Percentiles rank a stretch among this genome's conserved stretches.
phyloP scores from a whole-genome alignment of 2,797 vertebrate genomes.

The Pteropus rufus region DNA sequence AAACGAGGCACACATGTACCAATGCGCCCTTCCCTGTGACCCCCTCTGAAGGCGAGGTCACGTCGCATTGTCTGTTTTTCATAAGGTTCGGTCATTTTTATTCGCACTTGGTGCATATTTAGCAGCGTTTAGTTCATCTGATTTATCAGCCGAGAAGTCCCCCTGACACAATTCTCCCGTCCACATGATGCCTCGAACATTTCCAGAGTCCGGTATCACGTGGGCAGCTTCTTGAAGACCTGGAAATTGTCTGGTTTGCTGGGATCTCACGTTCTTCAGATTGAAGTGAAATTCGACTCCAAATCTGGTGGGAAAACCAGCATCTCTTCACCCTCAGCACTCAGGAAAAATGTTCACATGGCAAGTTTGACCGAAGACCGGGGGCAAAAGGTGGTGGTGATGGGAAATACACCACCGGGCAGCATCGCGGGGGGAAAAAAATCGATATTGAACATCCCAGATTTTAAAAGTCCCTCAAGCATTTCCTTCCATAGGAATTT shows the following conservation, averaged over 20 bases:
- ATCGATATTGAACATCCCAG: not conserved
- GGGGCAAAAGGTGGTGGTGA: not conserved
- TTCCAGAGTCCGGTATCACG: rapidly evolving
- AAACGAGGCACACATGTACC: not conserved
- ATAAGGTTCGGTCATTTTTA: not conserved
- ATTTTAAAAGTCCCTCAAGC: not conserved
- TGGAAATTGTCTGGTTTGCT: not conserved
- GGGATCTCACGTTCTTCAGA: not conserved
- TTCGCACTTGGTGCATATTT: not conserved
- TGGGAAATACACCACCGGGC: not conserved
- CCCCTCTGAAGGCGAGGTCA: not conserved
- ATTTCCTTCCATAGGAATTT: not conserved
- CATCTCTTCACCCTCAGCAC: not conserved
- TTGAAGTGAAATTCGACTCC: not conserved
- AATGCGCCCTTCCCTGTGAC: not conserved
- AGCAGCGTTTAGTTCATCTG: not conserved
- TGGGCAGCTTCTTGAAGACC: not conserved
- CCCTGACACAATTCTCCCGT: not conserved
- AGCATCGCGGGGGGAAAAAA: not conserved
- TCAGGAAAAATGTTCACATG: not conserved
- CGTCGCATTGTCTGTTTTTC: not conserved
- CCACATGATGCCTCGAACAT: not conserved
- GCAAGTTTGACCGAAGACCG: not conserved
- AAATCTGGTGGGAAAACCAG: not conserved
- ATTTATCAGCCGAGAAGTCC: not conserved